Evolutionary conservation across 2,113 vertebrate genomes (phyloP).

Genomic region (Nesospiza acunhae): DNA sequence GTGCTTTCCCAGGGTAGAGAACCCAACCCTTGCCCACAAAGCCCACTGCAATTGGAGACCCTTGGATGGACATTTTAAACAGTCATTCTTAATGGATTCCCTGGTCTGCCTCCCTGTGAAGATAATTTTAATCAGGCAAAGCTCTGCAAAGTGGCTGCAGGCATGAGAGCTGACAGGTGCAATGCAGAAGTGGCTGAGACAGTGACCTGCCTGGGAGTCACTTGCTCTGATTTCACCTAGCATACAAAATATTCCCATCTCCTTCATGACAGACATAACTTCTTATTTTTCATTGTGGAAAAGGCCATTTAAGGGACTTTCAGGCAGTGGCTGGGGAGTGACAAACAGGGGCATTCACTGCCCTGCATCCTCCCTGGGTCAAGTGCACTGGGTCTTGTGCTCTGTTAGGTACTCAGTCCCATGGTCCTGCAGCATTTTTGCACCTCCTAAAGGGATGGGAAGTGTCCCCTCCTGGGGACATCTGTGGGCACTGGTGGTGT

Average conservation of each 20-base stretch:
- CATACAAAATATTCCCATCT: background rate
- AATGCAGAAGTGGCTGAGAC: background rate
- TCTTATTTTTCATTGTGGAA: background rate
- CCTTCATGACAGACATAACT: background rate
- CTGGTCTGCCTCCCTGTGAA: background rate
- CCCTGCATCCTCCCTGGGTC: background rate
- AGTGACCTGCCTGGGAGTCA: background rate
- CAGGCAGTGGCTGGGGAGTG: background rate
- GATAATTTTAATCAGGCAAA: background rate
- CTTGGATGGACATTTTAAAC: background rate
- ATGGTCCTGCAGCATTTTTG: background rate
- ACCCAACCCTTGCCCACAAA: rapidly evolving
- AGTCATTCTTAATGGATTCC: background rate
- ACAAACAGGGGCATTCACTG: background rate
- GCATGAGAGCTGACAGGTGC: rapidly evolving
- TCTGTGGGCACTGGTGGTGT: background rate
- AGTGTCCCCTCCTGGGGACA: background rate
- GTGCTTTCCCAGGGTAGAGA: background rate
- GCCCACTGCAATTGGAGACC: background rate
- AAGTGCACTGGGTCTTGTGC: background rate
- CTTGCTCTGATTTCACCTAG: background rate
- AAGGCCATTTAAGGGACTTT: background rate
- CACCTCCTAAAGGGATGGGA: background rate
- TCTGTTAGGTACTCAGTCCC: rapidly evolving
- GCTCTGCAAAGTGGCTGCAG: background rate